A percentile compares a stretch with the other conserved stretches of the same genome.
Conservation (phyloP, 2,888 invertebrate species). For the Heliconius charithonia region DNA sequence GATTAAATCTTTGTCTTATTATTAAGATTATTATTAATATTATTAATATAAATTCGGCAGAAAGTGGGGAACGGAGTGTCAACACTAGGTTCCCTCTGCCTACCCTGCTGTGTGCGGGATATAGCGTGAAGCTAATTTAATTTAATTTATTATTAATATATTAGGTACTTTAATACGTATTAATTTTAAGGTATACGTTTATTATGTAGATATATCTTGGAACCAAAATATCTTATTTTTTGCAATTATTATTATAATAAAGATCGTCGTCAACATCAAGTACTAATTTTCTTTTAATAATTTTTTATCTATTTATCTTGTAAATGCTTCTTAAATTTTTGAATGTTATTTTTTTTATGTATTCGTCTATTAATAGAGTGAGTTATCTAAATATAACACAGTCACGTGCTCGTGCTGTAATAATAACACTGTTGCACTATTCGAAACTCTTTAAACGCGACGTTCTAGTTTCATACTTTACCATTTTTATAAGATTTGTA, state of each 20-base stretch:
- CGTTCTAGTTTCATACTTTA: neutral
- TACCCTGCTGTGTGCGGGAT: too few relatives aligned
- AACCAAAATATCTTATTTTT: neutral
- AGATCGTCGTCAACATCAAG: neutral
- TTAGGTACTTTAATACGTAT: neutral
- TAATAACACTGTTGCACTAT: neutral
- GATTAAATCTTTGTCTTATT: neutral
- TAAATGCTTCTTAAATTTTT: neutral
- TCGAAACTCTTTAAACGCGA: neutral
- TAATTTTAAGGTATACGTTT: neutral
- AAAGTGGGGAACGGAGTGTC: too few relatives aligned
- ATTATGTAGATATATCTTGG: too few relatives aligned
- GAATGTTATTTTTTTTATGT: too few relatives aligned
- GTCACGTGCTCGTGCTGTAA: neutral
- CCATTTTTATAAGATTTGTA: neutral
- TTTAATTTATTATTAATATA: neutral
- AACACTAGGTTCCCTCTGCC: too few relatives aligned
- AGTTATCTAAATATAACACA: constrained; percentile 10
- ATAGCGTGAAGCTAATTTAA: too few relatives aligned
- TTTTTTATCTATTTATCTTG: neutral
- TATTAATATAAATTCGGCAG: too few relatives aligned
- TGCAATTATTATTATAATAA: neutral
- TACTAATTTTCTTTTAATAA: neutral
- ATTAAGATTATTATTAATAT: too few relatives aligned
- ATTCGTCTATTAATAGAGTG: neutral